Base-by-base conservation (phyloP, 92 coral and sea anemone species). In the Pocillopora meandrina region DNA sequence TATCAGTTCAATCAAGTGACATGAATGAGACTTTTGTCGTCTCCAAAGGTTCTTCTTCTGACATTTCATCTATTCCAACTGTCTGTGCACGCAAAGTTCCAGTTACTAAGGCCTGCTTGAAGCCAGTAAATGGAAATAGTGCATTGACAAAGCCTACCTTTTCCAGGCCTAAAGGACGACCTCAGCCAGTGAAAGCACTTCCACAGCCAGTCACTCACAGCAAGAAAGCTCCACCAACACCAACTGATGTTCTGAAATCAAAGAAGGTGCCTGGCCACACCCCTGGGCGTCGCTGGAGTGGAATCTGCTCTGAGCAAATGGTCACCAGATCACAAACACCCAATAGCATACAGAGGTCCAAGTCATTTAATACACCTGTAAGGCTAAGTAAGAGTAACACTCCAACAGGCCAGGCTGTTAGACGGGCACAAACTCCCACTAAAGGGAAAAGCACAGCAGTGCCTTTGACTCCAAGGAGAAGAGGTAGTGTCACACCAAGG, bases 151-250 rank as follows among this genome's bases (percentile, higher is more conserved):
- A 82, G 65, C 92, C 92, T 2, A 79, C 78, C 6, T 94, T 94
- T 83, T 83, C 89, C 18, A 86, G 85, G 76, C 95, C 93, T 9
- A 93, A 96, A 31, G 89, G 89, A 33, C 84, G 90, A 72, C 85
- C 89, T 0, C 95, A 96, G 59, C 98, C 98, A n/a, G 83, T 94
- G 76, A 96, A 94, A 63, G 98, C 96, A 35, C 84, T 94, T 33
- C 95, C 92, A 19, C 92, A 87, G 31, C 79, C 91, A 14, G 82
- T 86, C 3, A 77, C 56, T 17, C 33, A 62, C 17, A 34, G 66
- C 58, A 81, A 71, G 20, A 93, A 90, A 23, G 75, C 87, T 19
- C 85, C 91, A 33, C 75, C 65, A 21, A 85, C 74, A 15, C 75
- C 82, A 3, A 64, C 1, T 63, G 69, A 80, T 49, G 9, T 61